Evolutionary conservation across 2,888 invertebrate genomes (phyloP).

Genomic region (Tipula confusa): DNA sequence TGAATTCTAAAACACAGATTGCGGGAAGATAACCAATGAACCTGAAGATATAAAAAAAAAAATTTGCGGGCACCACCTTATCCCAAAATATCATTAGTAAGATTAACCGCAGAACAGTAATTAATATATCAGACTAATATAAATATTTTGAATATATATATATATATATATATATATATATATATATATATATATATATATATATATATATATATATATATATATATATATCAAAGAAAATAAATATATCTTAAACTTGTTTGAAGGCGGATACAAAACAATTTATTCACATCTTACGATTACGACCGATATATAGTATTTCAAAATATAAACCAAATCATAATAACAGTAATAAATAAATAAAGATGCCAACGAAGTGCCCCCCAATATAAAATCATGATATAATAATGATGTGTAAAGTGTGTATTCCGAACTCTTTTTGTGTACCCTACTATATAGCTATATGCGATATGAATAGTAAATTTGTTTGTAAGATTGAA

Average conservation of each 20-base stretch:
- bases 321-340: not conserved
- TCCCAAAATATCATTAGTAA: not conserved
- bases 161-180: no score
- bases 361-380: not conserved
- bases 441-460: not conserved
- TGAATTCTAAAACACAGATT: not conserved
- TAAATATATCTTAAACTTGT: not conserved
- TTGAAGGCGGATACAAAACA: slow-evolving; percentile 12
- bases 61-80: not conserved
- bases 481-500: not conserved
- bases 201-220: no score
- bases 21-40: not conserved
- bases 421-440: no score
- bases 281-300: not conserved
- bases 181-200: no score
- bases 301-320: not conserved
- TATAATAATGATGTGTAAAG: not conserved
- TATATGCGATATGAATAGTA: not conserved
- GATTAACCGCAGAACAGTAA: not conserved
- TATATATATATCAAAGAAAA: no score
- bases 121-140: not conserved
- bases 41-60: not conserved
- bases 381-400: not conserved
- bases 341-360: slow-evolving; percentile 9
- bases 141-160: no score